Evolutionary conservation across 1,140 invertebrate species (phyloP).

Genomic region (Frieseomelitta varia): DNA sequence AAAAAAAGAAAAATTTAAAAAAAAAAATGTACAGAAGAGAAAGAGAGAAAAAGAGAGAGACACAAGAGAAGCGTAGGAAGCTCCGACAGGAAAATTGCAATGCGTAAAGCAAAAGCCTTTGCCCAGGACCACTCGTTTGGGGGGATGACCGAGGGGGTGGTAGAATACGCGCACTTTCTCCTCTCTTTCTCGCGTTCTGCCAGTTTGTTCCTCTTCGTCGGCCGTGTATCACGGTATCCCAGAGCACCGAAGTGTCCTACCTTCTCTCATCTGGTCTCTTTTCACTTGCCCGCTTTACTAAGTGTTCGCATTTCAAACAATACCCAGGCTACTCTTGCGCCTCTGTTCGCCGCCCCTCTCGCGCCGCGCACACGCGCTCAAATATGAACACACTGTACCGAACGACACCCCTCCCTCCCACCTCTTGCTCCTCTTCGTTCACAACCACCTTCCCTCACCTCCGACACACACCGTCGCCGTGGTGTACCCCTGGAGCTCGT

Average conservation of each 20-base stretch:
- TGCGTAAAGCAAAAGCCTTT: conserved; percentile 51
- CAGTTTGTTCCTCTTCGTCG: background rate
- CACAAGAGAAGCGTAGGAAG: conserved; percentile 13
- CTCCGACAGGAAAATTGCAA: conserved; percentile 51
- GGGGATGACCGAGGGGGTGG: conserved; percentile 9
- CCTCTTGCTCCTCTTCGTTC: conserved; percentile 4
- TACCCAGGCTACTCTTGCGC: conserved; percentile 68
- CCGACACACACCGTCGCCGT: background rate
- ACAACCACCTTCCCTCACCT: background rate
- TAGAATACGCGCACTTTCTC: conserved; percentile 30
- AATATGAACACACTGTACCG: conserved; percentile 43
- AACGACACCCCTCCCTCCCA: background rate
- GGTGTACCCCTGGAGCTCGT: conserved; percentile 14
- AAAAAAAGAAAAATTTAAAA: too few relatives aligned
- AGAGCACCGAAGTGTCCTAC: conserved; percentile 23
- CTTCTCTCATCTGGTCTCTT: conserved; percentile 47
- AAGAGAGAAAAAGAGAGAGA: background rate
- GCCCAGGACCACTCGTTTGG: conserved; percentile 41
- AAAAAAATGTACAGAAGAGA: background rate
- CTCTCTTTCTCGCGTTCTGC: conserved; percentile 2
- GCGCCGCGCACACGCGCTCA: conserved; percentile 30
- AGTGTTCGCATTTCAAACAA: conserved; percentile 74
- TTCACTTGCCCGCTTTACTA: conserved; percentile 61
- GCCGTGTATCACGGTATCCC: background rate
- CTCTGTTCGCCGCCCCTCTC: conserved; percentile 51